Base-by-base conservation (phyloP, 64 coral and sea anemone species). In the Actinia tenebrosa region DNA sequence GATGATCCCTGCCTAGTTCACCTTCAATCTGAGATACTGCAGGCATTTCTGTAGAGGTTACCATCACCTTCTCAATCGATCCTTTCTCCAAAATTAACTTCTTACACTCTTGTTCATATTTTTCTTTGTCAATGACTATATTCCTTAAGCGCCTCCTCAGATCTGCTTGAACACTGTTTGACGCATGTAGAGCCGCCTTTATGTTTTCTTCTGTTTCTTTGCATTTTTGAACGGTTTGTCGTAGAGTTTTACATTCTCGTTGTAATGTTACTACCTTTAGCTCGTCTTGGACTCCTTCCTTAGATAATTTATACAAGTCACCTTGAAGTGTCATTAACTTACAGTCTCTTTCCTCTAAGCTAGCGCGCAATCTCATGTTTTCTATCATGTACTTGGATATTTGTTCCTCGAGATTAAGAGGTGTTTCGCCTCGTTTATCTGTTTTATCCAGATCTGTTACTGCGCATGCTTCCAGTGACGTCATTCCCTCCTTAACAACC, bases 11-110 rank as follows among this genome's bases (percentile, higher is more conserved):
- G 44, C 30, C 56, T 83, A 45, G 50, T 17, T 22, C 19, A 62
- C 54, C 64, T 50, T n/a, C 43, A 71, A 77, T 10, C 45, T 58
- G 10, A 84, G 47, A 53, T 3, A 81, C 80, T 77, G 30, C 88
- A 55, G 89, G 16, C 54, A 84, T 16, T 78, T 90, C 86, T 42
- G 42, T 86, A 45, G 83, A 87, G 20, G 63, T 95, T 69, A 95
- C 78, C 50, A 43, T 89, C 44, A 89, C 94, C 53, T 64, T 92
- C 42, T 89, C 91, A 1, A 54, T 30, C 45, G n/a, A 62, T 75
- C 20, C 43, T 50, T 66, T 91, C 84, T 71, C 78, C 16, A 71
- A 17, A 62, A 87, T 55, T 54, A 10, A 45, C 46, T 72, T 82
- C 64, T 72, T 83, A 23, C 46, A 87, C 17, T 83, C 75, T 71